These are phyloP conservation scores for Spinibarbus caldwelli DNA, from an alignment of 2,797 vertebrate genomes.

Conservation along the genomic window DNA sequence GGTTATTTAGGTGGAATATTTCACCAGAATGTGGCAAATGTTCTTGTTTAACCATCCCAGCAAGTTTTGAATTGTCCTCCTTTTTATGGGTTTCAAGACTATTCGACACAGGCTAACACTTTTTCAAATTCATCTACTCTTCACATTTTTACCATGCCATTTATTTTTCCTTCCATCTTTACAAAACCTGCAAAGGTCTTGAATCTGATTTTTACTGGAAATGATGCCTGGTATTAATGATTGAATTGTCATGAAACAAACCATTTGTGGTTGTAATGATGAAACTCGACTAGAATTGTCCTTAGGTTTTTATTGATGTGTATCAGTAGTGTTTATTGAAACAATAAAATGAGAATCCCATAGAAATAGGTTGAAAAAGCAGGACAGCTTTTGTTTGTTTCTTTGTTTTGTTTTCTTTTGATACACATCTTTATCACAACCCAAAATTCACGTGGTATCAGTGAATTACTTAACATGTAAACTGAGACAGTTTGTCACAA, in stretches of 20 bases:
- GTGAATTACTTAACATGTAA: conserved; percentile 10
- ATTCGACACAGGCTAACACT: background rate
- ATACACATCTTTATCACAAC: background rate
- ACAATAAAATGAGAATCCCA: background rate
- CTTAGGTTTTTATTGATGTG: conserved; percentile 13
- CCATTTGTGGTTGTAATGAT: background rate
- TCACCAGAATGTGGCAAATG: background rate
- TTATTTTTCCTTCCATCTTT: background rate
- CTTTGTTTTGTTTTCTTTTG: background rate
- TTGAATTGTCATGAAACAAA: background rate
- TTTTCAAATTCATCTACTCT: background rate
- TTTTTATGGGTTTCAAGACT: background rate
- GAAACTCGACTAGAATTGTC: background rate
- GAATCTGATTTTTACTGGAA: background rate
- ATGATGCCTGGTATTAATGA: background rate
- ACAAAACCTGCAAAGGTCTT: background rate
- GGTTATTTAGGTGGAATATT: background rate
- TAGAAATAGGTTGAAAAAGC: background rate
- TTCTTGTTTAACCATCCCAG: background rate
- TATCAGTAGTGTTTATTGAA: background rate
- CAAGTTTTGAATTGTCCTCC: background rate
- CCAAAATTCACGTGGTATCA: background rate
- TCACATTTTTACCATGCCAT: background rate
- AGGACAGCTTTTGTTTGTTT: background rate
- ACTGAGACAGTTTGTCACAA: background rate